Conservation (phyloP, 1,140 invertebrate genomes). For the Stegodyphus dumicola region DNA sequence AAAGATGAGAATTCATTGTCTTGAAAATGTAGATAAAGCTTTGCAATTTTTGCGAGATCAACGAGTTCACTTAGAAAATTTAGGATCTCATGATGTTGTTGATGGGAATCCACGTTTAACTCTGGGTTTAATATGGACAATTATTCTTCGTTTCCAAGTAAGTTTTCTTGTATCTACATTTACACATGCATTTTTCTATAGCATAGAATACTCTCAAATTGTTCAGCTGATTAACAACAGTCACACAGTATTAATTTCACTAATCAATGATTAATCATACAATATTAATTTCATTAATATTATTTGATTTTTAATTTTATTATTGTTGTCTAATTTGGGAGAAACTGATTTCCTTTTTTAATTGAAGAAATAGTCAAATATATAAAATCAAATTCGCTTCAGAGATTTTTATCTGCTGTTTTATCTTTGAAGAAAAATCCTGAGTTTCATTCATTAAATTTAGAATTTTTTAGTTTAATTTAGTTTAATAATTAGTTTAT, state of each 20-base stretch:
- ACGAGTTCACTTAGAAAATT: conserved; percentile 97
- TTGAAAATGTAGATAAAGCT: conserved; percentile 99
- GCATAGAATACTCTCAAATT: background rate
- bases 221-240: background rate
- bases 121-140: conserved; percentile 99
- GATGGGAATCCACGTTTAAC: conserved; percentile 96
- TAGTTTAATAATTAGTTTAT: too few species aligned
- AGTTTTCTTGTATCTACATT: background rate
- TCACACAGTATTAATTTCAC: too few species aligned
- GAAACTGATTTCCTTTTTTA: too few species aligned
- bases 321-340: too few species aligned
- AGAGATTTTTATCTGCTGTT: too few species aligned
- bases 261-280: background rate
- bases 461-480: too few species aligned
- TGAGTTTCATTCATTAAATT: too few species aligned
- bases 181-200: background rate
- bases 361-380: too few species aligned
- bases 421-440: too few species aligned
- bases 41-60: conserved; percentile 96
- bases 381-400: too few species aligned
- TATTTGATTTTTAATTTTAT: too few species aligned
- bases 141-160: conserved; percentile 90
- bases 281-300: too few species aligned
- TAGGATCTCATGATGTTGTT: conserved; percentile 99
- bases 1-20: conserved; percentile 99